Percentiles rank a stretch among this genome's conserved stretches.
Conservation (phyloP, 1,140 invertebrate genomes). For the Triops cancriformis region DNA sequence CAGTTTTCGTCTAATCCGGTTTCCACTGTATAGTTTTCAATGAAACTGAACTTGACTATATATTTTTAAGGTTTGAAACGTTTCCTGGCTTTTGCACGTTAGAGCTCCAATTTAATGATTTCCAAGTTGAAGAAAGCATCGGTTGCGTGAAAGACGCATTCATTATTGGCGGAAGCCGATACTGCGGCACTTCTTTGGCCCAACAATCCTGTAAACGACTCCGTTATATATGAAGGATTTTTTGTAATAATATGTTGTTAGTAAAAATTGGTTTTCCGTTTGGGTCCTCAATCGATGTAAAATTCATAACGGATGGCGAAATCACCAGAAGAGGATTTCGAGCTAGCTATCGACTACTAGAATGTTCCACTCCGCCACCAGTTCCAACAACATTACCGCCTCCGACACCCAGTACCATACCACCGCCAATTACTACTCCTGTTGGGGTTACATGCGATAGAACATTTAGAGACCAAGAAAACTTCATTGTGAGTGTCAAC, state of each 20-base stretch:
- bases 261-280: slow-evolving; percentile 21
- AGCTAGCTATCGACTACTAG: slow-evolving; percentile 11
- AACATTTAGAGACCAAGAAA: slow-evolving; percentile 18
- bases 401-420: neutral
- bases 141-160: slow-evolving; percentile 31
- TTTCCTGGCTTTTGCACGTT: slow-evolving; percentile 29
- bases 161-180: slow-evolving; percentile 29
- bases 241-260: slow-evolving; percentile 17
- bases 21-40: neutral
- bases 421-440: slow-evolving; percentile 23
- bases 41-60: neutral
- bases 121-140: slow-evolving; percentile 29
- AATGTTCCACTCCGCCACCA: slow-evolving; percentile 14
- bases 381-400: neutral
- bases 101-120: slow-evolving; percentile 32
- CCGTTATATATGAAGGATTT: neutral
- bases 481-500: slow-evolving; percentile 23
- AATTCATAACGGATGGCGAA: slow-evolving; percentile 22
- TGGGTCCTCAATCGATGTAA: neutral
- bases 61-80: slow-evolving; percentile 24
- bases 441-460: slow-evolving; percentile 27
- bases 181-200: slow-evolving; percentile 31
- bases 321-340: slow-evolving; percentile 25
- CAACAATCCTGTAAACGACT: slow-evolving; percentile 29
- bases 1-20: neutral